Percentiles rank a stretch among this genome's conserved stretches.
phyloP scores from a whole-genome alignment of 2,113 vertebrate genomes.

The Euleptes europaea region DNA sequence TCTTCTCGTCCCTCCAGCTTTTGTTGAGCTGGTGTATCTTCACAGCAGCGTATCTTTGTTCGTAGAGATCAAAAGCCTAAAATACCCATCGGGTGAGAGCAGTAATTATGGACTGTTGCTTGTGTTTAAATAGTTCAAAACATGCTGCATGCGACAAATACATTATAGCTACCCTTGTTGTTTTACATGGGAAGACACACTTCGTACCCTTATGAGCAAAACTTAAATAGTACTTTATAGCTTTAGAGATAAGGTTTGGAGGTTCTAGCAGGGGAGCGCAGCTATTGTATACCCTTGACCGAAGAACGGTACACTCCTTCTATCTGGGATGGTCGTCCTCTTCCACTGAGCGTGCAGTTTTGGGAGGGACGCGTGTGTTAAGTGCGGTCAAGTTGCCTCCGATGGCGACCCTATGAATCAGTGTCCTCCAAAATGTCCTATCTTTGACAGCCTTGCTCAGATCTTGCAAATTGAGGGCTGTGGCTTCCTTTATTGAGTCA shows the following conservation, averaged over 20 bases:
- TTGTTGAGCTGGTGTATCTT: constrained; percentile 99
- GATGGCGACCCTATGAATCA: no score
- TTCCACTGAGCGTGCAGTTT: no score
- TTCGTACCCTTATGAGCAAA: background rate
- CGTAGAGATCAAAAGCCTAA: constrained; percentile 98
- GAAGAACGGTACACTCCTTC: no score
- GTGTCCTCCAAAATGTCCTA: no score
- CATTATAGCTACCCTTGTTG: background rate
- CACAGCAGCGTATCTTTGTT: constrained; percentile 98
- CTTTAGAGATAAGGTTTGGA: background rate
- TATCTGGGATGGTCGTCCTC: no score
- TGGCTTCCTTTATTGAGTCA: no score
- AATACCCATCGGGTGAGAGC: constrained; percentile 53
- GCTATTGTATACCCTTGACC: no score
- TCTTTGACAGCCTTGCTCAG: no score
- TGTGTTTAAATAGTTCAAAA: background rate
- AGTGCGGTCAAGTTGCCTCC: no score
- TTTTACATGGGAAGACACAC: background rate
- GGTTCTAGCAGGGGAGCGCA: no score
- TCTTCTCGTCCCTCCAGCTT: constrained; percentile 99
- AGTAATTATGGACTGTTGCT: constrained; percentile 48
- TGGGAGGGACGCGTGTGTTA: no score
- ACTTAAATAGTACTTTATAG: background rate
- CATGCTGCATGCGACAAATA: background rate
- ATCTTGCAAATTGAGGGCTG: no score